Conservation (phyloP, 2,888 invertebrate genomes). For the Petrophora chlorosata region DNA sequence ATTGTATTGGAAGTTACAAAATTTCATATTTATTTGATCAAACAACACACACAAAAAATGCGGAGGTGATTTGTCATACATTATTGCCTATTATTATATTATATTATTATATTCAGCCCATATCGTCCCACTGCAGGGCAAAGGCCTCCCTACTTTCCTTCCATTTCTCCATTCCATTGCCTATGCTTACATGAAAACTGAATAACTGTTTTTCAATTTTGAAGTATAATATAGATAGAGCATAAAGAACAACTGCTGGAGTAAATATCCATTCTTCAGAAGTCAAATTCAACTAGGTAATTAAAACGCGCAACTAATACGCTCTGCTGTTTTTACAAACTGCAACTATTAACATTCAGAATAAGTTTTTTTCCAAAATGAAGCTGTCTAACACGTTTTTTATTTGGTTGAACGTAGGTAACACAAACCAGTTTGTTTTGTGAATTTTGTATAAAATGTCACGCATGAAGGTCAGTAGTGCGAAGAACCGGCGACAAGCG, state of each 20-base stretch:
- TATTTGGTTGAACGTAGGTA: slow-evolving; percentile 40
- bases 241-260: background rate
- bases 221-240: slow-evolving; percentile 13
- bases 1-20: slow-evolving; percentile 1
- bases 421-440: slow-evolving; percentile 60
- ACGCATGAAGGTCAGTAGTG: slow-evolving; percentile 61
- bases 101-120: too few species aligned
- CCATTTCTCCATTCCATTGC: background rate
- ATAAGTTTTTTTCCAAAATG: slow-evolving; percentile 24
- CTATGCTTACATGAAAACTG: slow-evolving; percentile 10
- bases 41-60: background rate
- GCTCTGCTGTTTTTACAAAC: background rate
- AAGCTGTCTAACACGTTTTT: slow-evolving; percentile 37
- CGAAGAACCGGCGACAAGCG: slow-evolving; percentile 51
- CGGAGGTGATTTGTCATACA: background rate
- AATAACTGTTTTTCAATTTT: slow-evolving; percentile 29
- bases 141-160: too few species aligned
- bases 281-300: background rate
- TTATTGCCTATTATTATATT: too few species aligned
- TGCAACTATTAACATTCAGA: slow-evolving; percentile 8
- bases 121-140: too few species aligned
- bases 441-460: slow-evolving; percentile 59
- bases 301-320: background rate
- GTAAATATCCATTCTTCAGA: slow-evolving; percentile 8
- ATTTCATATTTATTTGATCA: slow-evolving; percentile 3